These are phyloP conservation scores for Platycnemis pennipes DNA, from an alignment of 2,888 invertebrate species.

Conservation along the genomic window DNA sequence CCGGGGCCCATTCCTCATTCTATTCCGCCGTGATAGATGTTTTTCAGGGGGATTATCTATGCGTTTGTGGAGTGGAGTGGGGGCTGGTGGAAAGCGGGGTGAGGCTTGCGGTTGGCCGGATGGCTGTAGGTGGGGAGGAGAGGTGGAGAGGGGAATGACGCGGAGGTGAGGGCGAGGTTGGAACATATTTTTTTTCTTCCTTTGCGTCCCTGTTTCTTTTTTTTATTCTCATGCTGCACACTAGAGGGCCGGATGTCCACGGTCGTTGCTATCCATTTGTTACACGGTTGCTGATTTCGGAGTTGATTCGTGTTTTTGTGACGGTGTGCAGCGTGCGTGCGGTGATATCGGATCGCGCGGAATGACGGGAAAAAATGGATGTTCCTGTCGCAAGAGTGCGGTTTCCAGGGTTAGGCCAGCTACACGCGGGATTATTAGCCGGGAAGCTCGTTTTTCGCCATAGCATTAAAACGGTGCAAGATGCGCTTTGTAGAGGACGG, in stretches of 20 bases:
- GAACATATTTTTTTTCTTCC: neutral
- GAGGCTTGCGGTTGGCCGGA: no score
- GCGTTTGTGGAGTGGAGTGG: neutral
- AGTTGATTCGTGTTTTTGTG: slow-evolving; percentile 50
- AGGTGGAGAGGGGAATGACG: neutral
- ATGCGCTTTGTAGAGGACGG: neutral
- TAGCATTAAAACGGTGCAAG: neutral
- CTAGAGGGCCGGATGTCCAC: slow-evolving; percentile 8
- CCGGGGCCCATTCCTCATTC: neutral
- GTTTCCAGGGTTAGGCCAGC: neutral
- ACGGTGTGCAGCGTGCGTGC: slow-evolving; percentile 29
- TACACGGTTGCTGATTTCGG: slow-evolving; percentile 44
- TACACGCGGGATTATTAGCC: neutral
- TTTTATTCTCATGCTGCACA: neutral
- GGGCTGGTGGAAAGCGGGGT: neutral
- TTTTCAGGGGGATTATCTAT: neutral
- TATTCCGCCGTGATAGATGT: neutral
- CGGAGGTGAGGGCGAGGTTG: no score
- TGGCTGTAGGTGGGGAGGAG: neutral
- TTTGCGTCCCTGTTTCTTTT: neutral
- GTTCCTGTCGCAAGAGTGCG: neutral
- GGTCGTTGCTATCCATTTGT: slow-evolving; percentile 47
- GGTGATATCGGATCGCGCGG: slow-evolving; percentile 9
- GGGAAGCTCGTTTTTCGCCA: neutral
- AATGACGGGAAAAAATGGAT: neutral